Conservation (phyloP, 2,797 vertebrate species). For the Discoglossus pictus region DNA sequence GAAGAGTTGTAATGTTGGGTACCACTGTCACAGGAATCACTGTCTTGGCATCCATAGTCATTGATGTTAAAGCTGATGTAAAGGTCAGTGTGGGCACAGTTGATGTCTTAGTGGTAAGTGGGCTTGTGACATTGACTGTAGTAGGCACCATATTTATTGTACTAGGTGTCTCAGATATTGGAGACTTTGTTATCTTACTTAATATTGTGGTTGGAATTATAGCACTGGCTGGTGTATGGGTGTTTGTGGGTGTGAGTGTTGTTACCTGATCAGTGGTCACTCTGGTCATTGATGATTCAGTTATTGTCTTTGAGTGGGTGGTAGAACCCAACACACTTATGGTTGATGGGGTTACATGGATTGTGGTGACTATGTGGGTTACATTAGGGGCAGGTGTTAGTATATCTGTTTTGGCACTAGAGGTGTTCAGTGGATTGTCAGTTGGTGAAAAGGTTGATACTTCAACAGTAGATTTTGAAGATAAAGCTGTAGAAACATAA, state of each 20-base stretch:
- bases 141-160: slow-evolving; percentile 67
- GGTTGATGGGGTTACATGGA: slow-evolving; percentile 68
- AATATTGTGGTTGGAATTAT: slow-evolving; percentile 59
- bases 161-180: slow-evolving; percentile 64
- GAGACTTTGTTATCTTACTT: slow-evolving; percentile 51
- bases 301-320: slow-evolving; percentile 67
- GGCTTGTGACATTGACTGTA: slow-evolving; percentile 62
- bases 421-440: slow-evolving; percentile 64
- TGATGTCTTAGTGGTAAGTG: slow-evolving; percentile 64
- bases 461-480: slow-evolving; percentile 62
- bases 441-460: slow-evolving; percentile 64
- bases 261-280: slow-evolving; percentile 58
- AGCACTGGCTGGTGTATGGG: slow-evolving; percentile 53
- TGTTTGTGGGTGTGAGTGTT: slow-evolving; percentile 57
- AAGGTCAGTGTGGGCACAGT: slow-evolving; percentile 72
- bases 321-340: slow-evolving; percentile 63
- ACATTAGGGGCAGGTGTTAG: slow-evolving; percentile 20
- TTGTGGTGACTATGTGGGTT: slow-evolving; percentile 67
- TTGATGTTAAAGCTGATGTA: slow-evolving; percentile 71
- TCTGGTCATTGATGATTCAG: slow-evolving; percentile 65
- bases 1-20: slow-evolving; percentile 62
- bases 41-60: slow-evolving; percentile 72
- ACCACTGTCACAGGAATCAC: slow-evolving; percentile 65
- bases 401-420: slow-evolving; percentile 50
- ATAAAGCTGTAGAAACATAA: slow-evolving; percentile 82